Percentiles rank a stretch among this genome's conserved stretches.
phyloP scores from a whole-genome alignment of 2,888 invertebrate genomes.

The Eremobia ochroleuca region DNA sequence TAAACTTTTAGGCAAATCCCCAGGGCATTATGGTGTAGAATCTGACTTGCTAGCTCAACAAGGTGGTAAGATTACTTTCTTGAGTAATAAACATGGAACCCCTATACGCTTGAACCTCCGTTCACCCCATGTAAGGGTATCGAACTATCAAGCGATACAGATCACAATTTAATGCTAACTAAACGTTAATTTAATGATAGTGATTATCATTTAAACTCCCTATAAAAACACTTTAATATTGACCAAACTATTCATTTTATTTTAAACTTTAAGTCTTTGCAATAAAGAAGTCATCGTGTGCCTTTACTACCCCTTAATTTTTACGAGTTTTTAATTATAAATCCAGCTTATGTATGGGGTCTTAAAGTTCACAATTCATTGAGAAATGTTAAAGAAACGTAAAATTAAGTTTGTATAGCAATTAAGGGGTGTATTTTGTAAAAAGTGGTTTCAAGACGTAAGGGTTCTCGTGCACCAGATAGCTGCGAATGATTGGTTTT shows the following conservation, averaged over 20 bases:
- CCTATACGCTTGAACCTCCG: not conserved
- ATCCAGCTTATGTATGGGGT: not conserved
- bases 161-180: constrained; percentile 58
- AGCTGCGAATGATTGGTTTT: not conserved
- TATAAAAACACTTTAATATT: constrained; percentile 37
- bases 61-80: not conserved
- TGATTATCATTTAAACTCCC: constrained; percentile 60
- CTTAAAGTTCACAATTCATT: constrained; percentile 43
- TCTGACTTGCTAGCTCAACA: not conserved
- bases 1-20: not conserved
- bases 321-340: not conserved
- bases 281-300: constrained; percentile 53
- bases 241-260: constrained; percentile 25
- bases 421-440: constrained; percentile 67
- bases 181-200: constrained; percentile 60
- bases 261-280: constrained; percentile 51
- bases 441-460: constrained; percentile 55
- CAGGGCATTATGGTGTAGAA: too few species aligned
- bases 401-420: constrained; percentile 52
- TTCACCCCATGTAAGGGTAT: constrained; percentile 37
- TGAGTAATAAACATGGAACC: constrained; percentile 1
- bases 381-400: constrained; percentile 18
- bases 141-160: constrained; percentile 52
- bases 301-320: constrained; percentile 20
- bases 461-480: constrained; percentile 43